Percentiles rank a stretch among this genome's conserved stretches.
Conservation (phyloP, 2,113 vertebrate genomes). For the Gymnarchus niloticus region DNA sequence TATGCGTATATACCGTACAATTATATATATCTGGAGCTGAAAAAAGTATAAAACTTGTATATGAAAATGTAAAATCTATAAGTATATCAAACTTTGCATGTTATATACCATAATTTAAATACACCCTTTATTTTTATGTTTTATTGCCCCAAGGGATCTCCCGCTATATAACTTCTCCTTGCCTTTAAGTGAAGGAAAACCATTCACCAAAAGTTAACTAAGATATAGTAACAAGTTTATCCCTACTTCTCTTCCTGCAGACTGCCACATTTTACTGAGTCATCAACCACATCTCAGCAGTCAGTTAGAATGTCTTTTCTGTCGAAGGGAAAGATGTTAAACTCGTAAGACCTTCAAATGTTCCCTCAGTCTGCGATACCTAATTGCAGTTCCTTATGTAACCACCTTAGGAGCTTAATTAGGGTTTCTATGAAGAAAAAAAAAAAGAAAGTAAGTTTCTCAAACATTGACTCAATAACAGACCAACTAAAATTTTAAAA, state of each 20-base stretch:
- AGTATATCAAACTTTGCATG: not conserved
- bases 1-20: too few relatives aligned
- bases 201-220: conserved; percentile 3
- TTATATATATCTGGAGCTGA: too few relatives aligned
- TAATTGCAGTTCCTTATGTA: not conserved
- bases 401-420: not conserved
- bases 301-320: not conserved
- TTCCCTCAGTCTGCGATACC: not conserved
- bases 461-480: conserved; percentile 22
- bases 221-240: not conserved
- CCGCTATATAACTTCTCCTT: not conserved
- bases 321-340: not conserved
- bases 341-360: not conserved
- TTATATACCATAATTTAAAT: not conserved
- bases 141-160: not conserved
- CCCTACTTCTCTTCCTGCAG: not conserved
- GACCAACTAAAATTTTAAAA: conserved; percentile 17
- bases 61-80: too few relatives aligned
- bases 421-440: not conserved
- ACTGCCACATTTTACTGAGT: conserved; percentile 8
- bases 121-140: not conserved
- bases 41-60: too few relatives aligned
- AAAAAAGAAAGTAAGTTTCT: conserved; percentile 18
- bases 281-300: conserved; percentile 17
- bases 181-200: not conserved